Percentiles rank a stretch among this genome's conserved stretches.
phyloP scores from a whole-genome alignment of 2,888 invertebrate genomes.

The Lasioglossum marginatum region DNA sequence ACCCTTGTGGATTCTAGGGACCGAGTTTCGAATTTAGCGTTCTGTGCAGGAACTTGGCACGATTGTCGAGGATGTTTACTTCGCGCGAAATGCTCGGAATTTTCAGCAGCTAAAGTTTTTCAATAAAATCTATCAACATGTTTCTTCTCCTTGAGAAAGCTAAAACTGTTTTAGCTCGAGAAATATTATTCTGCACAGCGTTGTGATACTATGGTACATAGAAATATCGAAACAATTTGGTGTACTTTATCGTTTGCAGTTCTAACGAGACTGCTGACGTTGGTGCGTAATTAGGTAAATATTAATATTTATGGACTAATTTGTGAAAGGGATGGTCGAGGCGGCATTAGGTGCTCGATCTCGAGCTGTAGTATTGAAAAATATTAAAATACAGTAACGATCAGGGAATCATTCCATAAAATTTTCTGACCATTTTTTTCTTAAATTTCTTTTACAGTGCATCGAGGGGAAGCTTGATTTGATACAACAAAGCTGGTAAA shows the following conservation, averaged over 20 bases:
- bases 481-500: too few species aligned
- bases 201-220: too few species aligned
- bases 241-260: not conserved
- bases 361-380: too few species aligned
- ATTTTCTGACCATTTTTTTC: too few species aligned
- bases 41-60: not conserved
- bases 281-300: not conserved
- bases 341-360: too few species aligned
- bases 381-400: too few species aligned
- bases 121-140: not conserved
- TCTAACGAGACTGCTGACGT: not conserved
- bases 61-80: not conserved
- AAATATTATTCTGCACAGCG: not conserved
- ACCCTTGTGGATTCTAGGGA: not conserved
- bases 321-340: too few species aligned
- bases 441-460: too few species aligned
- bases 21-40: not conserved
- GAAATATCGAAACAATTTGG: not conserved
- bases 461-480: too few species aligned
- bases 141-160: not conserved
- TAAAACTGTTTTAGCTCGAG: not conserved
- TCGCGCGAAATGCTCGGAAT: not conserved
- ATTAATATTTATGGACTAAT: too few species aligned
- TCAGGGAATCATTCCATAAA: too few species aligned
- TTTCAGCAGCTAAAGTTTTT: not conserved